Conservation (phyloP, 2,797 vertebrate genomes). For the Esox lucius region DNA sequence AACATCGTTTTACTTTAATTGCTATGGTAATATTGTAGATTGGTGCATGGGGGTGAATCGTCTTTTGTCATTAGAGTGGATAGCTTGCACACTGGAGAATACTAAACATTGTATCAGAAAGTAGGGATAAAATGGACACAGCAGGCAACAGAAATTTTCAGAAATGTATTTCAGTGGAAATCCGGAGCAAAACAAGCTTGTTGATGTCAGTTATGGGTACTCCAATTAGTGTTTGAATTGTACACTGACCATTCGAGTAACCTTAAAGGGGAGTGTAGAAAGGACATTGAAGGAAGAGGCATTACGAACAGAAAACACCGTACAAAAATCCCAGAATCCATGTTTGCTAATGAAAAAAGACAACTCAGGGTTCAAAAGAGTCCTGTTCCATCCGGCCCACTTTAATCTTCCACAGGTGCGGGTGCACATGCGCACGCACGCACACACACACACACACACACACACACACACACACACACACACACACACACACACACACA, state of each 20-base stretch:
- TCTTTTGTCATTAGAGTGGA: slow-evolving; percentile 59
- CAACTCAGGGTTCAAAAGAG: slow-evolving; percentile 52
- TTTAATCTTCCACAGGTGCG: slow-evolving; percentile 73
- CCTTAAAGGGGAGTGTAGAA: neutral
- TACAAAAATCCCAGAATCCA: slow-evolving; percentile 40
- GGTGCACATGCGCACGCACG: slow-evolving; percentile 27
- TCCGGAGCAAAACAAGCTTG: slow-evolving; percentile 15
- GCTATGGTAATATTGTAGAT: slow-evolving; percentile 67
- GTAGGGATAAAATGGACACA: slow-evolving; percentile 50
- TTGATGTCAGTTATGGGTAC: slow-evolving; percentile 9
- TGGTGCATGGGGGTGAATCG: slow-evolving; percentile 62
- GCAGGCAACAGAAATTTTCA: slow-evolving; percentile 25
- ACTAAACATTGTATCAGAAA: slow-evolving; percentile 63
- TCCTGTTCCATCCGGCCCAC: slow-evolving; percentile 41
- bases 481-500: neutral
- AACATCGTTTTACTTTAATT: slow-evolving; percentile 58
- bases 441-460: slow-evolving; percentile 10
- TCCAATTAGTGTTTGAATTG: slow-evolving; percentile 19
- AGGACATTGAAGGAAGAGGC: slow-evolving; percentile 13
- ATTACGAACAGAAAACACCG: slow-evolving; percentile 42
- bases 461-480: slow-evolving; percentile 4
- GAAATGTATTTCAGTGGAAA: slow-evolving; percentile 25
- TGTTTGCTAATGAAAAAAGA: slow-evolving; percentile 56
- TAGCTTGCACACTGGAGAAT: slow-evolving; percentile 53
- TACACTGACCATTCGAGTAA: neutral